Percentiles rank a stretch among this genome's conserved stretches.
phyloP scores from a whole-genome alignment of 2,888 invertebrate species.

The Meteorus cinctellus region DNA sequence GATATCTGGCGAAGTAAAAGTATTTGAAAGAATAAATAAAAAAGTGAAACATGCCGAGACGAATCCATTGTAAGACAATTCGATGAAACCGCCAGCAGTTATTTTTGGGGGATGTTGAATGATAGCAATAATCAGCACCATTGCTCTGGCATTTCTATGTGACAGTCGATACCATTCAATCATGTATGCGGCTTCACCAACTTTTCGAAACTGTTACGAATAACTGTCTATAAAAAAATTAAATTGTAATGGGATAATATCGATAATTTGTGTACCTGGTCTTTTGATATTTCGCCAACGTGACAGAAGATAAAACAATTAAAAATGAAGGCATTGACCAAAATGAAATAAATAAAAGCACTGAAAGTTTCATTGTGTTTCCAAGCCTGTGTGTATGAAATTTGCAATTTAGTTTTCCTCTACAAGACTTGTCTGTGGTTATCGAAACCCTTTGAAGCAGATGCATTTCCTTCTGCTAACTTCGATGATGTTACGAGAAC shows the following conservation, averaged over 20 bases:
- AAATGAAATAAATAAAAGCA: slow-evolving; percentile 41
- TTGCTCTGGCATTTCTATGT: slow-evolving; percentile 30
- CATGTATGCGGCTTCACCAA: slow-evolving; percentile 44
- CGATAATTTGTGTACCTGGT: slow-evolving; percentile 43
- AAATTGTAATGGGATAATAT: not conserved
- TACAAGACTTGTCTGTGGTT: too few relatives aligned
- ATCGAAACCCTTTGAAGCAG: too few relatives aligned
- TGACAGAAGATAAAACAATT: slow-evolving; percentile 56
- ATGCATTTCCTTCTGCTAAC: too few relatives aligned
- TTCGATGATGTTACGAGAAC: too few relatives aligned
- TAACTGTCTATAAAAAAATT: not conserved
- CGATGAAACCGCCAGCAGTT: slow-evolving; percentile 49
- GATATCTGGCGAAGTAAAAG: not conserved
- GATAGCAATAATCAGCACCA: slow-evolving; percentile 45
- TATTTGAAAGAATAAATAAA: not conserved
- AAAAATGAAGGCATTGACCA: slow-evolving; percentile 47
- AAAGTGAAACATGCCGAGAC: slow-evolving; percentile 37
- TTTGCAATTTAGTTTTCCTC: not conserved
- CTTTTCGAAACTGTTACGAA: slow-evolving; percentile 39
- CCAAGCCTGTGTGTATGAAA: slow-evolving; percentile 47
- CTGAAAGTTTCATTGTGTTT: slow-evolving; percentile 41
- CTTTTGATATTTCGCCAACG: slow-evolving; percentile 50
- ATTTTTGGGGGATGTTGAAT: slow-evolving; percentile 43
- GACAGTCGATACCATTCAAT: slow-evolving; percentile 50
- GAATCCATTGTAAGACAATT: slow-evolving; percentile 47